Evolutionary conservation across 1,140 invertebrate species (phyloP).

Genomic region (Sinella curviseta): DNA sequence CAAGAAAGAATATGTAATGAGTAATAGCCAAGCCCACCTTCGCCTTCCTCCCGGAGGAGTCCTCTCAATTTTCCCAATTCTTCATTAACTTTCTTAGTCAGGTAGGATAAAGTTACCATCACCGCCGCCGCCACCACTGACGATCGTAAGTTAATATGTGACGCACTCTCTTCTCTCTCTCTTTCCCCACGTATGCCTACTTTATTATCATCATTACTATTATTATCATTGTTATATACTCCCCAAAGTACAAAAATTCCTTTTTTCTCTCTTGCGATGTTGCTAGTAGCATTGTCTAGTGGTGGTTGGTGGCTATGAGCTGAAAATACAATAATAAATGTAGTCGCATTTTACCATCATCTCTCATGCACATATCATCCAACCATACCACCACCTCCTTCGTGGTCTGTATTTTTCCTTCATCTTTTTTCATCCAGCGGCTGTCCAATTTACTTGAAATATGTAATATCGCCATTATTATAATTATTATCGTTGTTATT

Average conservation of each 20-base stretch:
- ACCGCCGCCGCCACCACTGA: not conserved
- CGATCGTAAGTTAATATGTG: slow-evolving; percentile 10
- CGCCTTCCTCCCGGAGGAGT: slow-evolving; percentile 7
- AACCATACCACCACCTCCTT: too few relatives aligned
- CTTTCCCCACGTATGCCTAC: not conserved
- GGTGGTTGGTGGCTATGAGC: too few relatives aligned
- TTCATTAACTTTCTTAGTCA: slow-evolving; percentile 14
- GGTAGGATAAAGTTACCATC: not conserved
- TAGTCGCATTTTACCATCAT: too few relatives aligned
- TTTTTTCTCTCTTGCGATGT: too few relatives aligned
- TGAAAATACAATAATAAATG: too few relatives aligned
- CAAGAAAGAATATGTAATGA: slow-evolving; percentile 19
- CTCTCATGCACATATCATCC: too few relatives aligned
- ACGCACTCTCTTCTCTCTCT: not conserved
- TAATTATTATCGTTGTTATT: not conserved
- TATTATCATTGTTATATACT: not conserved
- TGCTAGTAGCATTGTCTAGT: too few relatives aligned
- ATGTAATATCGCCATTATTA: slow-evolving; percentile 6
- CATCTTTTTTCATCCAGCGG: not conserved
- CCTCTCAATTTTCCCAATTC: slow-evolving; percentile 8
- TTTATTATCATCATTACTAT: not conserved
- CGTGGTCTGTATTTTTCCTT: not conserved
- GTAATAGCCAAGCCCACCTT: slow-evolving; percentile 8
- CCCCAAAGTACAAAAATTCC: too few relatives aligned
- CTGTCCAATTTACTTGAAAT: slow-evolving; percentile 17